Evolutionary conservation across 2,797 vertebrate genomes (phyloP), one percentile per base, ranked within the genome.

Genomic region (Rhinogobio ventralis): DNA sequence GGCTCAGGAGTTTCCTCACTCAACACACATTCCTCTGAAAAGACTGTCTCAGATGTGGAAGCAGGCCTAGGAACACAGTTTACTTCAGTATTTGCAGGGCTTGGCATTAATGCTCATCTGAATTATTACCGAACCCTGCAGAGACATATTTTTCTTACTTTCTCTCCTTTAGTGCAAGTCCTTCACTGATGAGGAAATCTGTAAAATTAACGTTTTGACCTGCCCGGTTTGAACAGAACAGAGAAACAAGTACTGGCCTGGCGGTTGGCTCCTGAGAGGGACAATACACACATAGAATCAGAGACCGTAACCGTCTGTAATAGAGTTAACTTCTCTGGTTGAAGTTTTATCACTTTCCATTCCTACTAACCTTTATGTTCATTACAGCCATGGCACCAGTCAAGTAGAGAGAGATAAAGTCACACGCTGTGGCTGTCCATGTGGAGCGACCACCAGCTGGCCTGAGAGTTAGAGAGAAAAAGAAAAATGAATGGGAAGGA

Each of bases 391-490:
- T 85, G 33, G 95, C 93, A 86, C 96, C 96, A 0, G 90, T 95
- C 57, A 99, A 92, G 83, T 95, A 96, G 89, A 90, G 83, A n/a
- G 95, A 94, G 85, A 98, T 92, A 46, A 92, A 92, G 77, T 99
- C 97, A 85, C 96, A 97, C 11, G 96, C 96, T 67, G 98, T 98
- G 53, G 96, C 96, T 5, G 98, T 97, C 98, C 98, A 99, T 45
- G 93, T 95, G 8, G 91, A 86, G 85, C 91, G 92, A 72, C 97
- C 98, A 90, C 97, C 97, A 82, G 98, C 93, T 62, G 98, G 98
- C 85, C 98, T 99, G 91, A 87, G 33, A 87, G 33, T 51, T 67
- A 5, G 14, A 66, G 7, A 64, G n/a, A 4, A 72, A 64, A 1
- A 55, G n/a, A 66, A 75, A 77, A 7, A 30, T 28, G 68, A 20